phyloP scores from a whole-genome alignment of 92 coral and sea anemone genomes.

The Epizoanthus illoricatus region DNA sequence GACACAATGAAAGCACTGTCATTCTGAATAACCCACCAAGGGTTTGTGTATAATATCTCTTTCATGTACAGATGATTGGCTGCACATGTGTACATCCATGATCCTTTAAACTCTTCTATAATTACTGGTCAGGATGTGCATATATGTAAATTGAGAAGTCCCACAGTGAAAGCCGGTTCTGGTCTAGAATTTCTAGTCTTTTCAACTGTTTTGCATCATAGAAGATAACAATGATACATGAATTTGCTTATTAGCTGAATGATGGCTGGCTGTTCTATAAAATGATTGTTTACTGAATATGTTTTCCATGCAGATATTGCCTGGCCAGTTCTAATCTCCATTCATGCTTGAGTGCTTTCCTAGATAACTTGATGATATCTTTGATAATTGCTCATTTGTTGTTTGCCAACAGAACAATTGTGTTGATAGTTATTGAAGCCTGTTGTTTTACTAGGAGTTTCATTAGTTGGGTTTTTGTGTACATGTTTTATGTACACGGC shows the following conservation, averaged over 20 bases:
- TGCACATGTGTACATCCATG: neutral
- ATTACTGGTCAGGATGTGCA: too few species aligned
- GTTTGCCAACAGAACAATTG: neutral
- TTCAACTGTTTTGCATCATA: neutral
- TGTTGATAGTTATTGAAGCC: too few species aligned
- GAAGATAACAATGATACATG: neutral
- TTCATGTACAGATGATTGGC: neutral
- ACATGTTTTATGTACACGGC: too few species aligned
- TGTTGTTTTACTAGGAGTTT: too few species aligned
- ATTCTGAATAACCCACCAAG: too few species aligned
- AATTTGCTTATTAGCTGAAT: neutral
- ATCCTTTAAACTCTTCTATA: neutral
- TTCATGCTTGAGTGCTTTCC: slow-evolving; percentile 17
- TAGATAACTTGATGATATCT: neutral
- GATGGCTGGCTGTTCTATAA: neutral
- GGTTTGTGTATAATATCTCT: neutral
- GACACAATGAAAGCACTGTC: too few species aligned
- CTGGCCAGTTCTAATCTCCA: neutral
- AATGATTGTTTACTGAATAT: slow-evolving; percentile 3
- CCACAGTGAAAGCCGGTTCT: neutral
- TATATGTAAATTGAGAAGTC: neutral
- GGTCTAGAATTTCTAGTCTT: neutral
- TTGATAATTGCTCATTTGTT: neutral
- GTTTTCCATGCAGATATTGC: slow-evolving; percentile 14
- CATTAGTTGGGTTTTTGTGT: too few species aligned